Evolutionary conservation across 92 coral and sea anemone genomes (phyloP), one percentile per base, ranked within the genome.

Genomic region (Porites lobata): DNA sequence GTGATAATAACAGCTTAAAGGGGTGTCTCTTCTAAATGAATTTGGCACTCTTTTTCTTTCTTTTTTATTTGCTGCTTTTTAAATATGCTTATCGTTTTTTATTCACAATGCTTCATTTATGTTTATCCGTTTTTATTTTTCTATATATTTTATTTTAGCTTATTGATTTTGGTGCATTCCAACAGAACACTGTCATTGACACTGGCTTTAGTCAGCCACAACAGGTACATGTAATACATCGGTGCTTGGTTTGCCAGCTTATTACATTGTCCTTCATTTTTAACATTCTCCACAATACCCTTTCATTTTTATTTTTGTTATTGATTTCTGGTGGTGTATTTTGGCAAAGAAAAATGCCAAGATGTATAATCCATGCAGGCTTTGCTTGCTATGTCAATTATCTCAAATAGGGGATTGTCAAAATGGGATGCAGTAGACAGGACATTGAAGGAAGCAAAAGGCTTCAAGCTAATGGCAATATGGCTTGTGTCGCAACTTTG

Each of bases 91-190:
- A n/a, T 12, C 54, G 1, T 18, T 54, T n/a, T 17, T 71, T 63
- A 79, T 66, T 50, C 54, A 62, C 77, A 13, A 9, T 5, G 18
- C 17, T 12, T 65, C 9, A 57, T 68, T 80, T 19, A 38, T 38
- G 47, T 38, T 38, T 38, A 38, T 38, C 47, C 21, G 38, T 65
- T 76, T 58, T 61, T 14, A 12, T 81, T 72, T 86, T 43, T 81
- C 21, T 81, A 38, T 38, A 38, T 4, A 38, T 62, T 72, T 84
- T 62, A 3, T 77, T 92, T 90, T 93, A 93, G 96, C 85, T 93
- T 80, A 93, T 93, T 86, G 96, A 90, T 93, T 93, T 93, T 93
- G 96, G 96, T 74, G 86, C 89, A 65, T 90, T 93, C 54, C 96
- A 93, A 86, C 76, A 86, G 83, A 65, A 80, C 80, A 71, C 85